A percentile compares a stretch with the other conserved stretches of the same genome.
Conservation (phyloP, 2,113 vertebrate genomes). For the Cebidichthys violaceus region DNA sequence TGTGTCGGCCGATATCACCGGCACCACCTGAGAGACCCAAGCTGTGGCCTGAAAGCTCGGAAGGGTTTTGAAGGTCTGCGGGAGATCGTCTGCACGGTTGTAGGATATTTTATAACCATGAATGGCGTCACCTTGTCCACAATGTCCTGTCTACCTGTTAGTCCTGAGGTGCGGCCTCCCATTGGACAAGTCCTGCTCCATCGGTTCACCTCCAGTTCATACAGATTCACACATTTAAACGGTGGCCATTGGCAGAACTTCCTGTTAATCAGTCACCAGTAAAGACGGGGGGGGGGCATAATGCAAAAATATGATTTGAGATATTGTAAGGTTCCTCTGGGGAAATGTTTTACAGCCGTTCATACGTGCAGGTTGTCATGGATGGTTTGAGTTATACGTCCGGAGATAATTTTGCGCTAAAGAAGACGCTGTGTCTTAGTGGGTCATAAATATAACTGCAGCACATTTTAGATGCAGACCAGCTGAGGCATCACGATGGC, state of each 20-base stretch:
- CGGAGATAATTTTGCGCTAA: background rate
- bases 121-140: constrained; percentile 6
- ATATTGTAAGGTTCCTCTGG: background rate
- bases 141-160: background rate
- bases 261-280: background rate
- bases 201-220: background rate
- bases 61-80: constrained; percentile 12
- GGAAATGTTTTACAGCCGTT: background rate
- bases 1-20: constrained; percentile 21
- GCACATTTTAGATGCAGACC: background rate
- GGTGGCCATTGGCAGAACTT: background rate
- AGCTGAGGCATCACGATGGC: background rate
- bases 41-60: background rate
- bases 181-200: background rate
- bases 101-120: background rate
- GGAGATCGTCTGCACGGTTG: background rate
- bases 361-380: background rate
- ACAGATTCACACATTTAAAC: background rate
- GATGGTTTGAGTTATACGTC: background rate
- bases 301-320: background rate
- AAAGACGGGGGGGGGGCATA: no score
- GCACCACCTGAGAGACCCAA: constrained; percentile 24
- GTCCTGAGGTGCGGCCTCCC: constrained; percentile 7
- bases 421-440: background rate
- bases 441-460: constrained; percentile 5